These are phyloP conservation scores for Hemiscyllium ocellatum DNA, from an alignment of 2,113 vertebrate genomes.

Conservation along the genomic window DNA sequence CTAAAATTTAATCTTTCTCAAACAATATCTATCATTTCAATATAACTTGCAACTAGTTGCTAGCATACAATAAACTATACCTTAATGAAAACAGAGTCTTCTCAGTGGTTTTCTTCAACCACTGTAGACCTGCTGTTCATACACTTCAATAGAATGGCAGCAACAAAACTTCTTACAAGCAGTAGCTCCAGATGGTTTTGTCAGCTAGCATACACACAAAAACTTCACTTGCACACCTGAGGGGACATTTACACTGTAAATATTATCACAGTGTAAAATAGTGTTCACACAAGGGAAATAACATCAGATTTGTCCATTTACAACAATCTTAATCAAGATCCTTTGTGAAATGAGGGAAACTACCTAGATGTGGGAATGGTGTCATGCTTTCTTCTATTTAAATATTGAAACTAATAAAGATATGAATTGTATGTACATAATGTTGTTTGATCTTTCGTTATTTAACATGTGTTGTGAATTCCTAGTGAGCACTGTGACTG, in stretches of 20 bases:
- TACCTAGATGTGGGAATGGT: background rate
- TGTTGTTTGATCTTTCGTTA: background rate
- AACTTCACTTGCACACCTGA: background rate
- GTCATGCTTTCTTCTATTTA: background rate
- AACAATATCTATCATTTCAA: too few species aligned
- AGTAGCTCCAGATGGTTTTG: too few species aligned
- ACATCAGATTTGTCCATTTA: background rate
- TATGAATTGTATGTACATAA: background rate
- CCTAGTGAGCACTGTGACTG: background rate
- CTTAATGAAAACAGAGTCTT: too few species aligned
- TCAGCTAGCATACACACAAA: too few species aligned
- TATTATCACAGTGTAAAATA: background rate
- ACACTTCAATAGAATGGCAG: too few species aligned
- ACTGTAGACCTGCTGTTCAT: too few species aligned
- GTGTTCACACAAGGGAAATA: background rate
- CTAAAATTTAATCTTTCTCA: too few species aligned
- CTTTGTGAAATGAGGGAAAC: background rate
- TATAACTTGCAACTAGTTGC: too few species aligned
- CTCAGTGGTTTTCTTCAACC: too few species aligned
- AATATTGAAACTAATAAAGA: background rate
- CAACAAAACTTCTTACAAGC: too few species aligned
- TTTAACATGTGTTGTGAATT: background rate
- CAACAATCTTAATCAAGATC: background rate
- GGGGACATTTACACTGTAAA: background rate
- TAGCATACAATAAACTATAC: too few species aligned